Base-by-base conservation (phyloP, 30 jellyfish, hydroid and myxozoan genomes). In the Aurelia aurita region DNA sequence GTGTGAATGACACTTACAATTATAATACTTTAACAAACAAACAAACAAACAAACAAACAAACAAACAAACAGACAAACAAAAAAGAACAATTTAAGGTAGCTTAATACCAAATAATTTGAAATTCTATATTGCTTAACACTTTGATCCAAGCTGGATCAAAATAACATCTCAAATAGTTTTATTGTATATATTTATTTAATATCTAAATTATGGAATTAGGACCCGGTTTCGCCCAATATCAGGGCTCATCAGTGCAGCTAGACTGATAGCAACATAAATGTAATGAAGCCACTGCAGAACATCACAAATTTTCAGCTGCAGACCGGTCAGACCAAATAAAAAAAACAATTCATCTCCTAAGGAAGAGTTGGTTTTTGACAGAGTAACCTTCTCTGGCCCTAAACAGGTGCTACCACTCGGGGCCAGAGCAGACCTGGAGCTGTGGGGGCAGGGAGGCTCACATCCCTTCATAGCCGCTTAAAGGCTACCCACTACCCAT, bases 371-470 rank as follows among this genome's bases (percentile, higher is more conserved):
- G 82, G 72, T 69, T 69, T 69, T 69, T 69, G 72, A 12, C 65
- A 31, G 82, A 69, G 82, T 69, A 3, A 4, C 82, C 82, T n/a
- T 69, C 82, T 34, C 82, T 69, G 82, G 72, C 82, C 82, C 82
- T 69, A 69, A 43, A 69, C 82, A 69, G 82, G 82, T 69, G 82
- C 82, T 69, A 69, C 82, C 82, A 69, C 82, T 69, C 82, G 35
- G 65, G 82, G 82, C 82, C 82, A 69, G 82, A 69, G 82, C 82
- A 69, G 82, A 69, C 82, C 82, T 69, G 82, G 27, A 69, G 65
- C 82, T 69, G 82, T 69, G 82, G 82, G 18, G 68, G 82, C 82
- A 69, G 82, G 82, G 82, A 7, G 10, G 65, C 82, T 69, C 27
- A 69, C 64, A n/a, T 6, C 82, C 69, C 82, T 69, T 74, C n/a